Conservation (phyloP, 2,888 invertebrate species). For the Drosophila bunnanda region DNA sequence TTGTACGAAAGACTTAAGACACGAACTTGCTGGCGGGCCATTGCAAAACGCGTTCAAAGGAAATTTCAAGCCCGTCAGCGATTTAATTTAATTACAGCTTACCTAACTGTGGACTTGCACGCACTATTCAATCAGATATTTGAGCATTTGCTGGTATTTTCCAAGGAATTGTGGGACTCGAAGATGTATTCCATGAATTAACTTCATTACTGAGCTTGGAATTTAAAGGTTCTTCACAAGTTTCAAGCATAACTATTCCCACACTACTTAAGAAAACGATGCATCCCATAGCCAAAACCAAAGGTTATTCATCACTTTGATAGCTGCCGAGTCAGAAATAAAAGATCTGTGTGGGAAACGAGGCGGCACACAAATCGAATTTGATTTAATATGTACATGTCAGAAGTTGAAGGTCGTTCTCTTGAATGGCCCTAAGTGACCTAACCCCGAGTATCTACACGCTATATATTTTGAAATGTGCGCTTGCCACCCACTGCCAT, state of each 20-base stretch:
- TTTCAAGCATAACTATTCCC: constrained; percentile 18
- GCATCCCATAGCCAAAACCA: constrained; percentile 9
- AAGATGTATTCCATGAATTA: neutral
- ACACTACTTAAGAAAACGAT: constrained; percentile 26
- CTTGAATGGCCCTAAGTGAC: constrained; percentile 23
- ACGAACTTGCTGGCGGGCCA: constrained; percentile 59
- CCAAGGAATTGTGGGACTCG: neutral
- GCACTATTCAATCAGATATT: constrained; percentile 36
- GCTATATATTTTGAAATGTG: neutral
- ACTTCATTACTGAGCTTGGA: constrained; percentile 13
- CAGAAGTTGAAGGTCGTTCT: constrained; percentile 35
- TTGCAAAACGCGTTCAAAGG: constrained; percentile 50
- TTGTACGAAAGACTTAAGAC: constrained; percentile 65
- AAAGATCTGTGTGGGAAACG: constrained; percentile 23
- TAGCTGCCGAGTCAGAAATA: neutral
- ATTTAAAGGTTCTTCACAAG: constrained; percentile 26
- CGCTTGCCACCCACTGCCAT: constrained; percentile 37
- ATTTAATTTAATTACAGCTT: constrained; percentile 68
- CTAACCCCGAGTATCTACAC: constrained; percentile 13
- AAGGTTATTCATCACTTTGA: constrained; percentile 33
- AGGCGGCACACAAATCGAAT: constrained; percentile 30
- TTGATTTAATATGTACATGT: constrained; percentile 37
- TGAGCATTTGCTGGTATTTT: neutral
- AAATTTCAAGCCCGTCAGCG: constrained; percentile 18
- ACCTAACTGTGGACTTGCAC: constrained; percentile 33